Percentiles rank a stretch among this genome's conserved stretches.
Evolutionary conservation across 1,140 invertebrate species (phyloP).

Genomic region (Sycobia sp.): DNA sequence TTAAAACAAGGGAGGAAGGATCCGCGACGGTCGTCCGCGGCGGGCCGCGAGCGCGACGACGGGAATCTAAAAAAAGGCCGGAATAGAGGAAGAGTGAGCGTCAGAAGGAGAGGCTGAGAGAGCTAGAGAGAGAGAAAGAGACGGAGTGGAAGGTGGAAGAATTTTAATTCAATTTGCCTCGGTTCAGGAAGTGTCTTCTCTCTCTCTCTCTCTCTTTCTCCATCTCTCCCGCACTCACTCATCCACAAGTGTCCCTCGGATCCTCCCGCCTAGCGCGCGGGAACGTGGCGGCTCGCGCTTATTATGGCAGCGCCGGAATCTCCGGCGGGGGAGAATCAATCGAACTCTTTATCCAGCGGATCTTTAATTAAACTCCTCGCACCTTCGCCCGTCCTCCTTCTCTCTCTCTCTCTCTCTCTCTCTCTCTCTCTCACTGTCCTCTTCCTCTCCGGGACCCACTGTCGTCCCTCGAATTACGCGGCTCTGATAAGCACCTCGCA

Average conservation of each 20-base stretch:
- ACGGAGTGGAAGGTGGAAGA: not conserved
- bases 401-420: not conserved
- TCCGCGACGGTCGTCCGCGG: not conserved
- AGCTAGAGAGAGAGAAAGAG: not conserved
- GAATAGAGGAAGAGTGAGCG: not conserved
- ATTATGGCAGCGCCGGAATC: constrained; percentile 15
- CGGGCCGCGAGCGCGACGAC: not conserved
- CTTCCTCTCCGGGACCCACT: too few relatives aligned
- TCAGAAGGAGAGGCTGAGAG: not conserved
- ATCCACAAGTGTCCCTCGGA: not conserved
- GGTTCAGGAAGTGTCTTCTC: not conserved
- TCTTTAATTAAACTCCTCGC: constrained; percentile 28
- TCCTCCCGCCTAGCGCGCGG: not conserved
- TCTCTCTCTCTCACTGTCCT: too few relatives aligned
- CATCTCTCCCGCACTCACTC: too few relatives aligned
- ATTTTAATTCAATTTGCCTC: constrained; percentile 24
- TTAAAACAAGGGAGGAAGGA: not conserved
- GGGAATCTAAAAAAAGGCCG: not conserved
- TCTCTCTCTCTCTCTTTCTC: too few relatives aligned
- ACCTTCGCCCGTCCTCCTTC: not conserved
- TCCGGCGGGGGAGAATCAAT: constrained; percentile 25
- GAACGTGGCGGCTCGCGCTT: not conserved
- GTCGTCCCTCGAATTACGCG: not conserved
- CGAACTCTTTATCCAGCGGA: constrained; percentile 24
- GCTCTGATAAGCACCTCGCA: not conserved